phyloP scores from a whole-genome alignment of 64 coral and sea anemone species.

The Astreopora myriophthalma region DNA sequence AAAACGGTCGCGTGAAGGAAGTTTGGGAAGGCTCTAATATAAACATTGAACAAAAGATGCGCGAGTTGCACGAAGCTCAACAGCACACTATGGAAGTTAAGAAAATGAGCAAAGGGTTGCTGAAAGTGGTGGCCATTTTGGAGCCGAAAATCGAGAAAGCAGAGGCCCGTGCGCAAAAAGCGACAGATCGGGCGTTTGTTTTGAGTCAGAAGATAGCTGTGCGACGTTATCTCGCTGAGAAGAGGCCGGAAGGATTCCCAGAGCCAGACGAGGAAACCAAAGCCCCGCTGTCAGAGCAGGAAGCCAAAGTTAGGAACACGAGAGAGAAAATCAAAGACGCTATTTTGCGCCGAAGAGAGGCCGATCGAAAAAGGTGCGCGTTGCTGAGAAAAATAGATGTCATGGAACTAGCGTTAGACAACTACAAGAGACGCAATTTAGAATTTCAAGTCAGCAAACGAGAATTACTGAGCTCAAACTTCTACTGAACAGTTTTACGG shows the following conservation, averaged over 20 bases:
- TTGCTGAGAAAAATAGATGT: constrained; percentile 19
- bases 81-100: not conserved
- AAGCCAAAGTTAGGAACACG: not conserved
- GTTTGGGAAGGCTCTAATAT: not conserved
- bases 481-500: not conserved
- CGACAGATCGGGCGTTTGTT: not conserved
- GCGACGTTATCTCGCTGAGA: constrained; percentile 7
- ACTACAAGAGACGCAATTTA: constrained; percentile 7
- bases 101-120: constrained; percentile 25
- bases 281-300: not conserved
- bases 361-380: not conserved
- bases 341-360: constrained; percentile 3
- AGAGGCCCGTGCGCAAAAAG: not conserved
- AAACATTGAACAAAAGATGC: constrained; percentile 14
- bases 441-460: constrained; percentile 39
- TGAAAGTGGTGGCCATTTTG: not conserved
- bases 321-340: constrained; percentile 13
- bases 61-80: not conserved
- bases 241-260: constrained; percentile 9
- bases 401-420: constrained; percentile 1
- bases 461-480: constrained; percentile 28
- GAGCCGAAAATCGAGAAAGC: constrained; percentile 35
- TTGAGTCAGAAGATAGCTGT: constrained; percentile 10
- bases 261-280: not conserved
- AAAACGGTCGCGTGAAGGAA: constrained; percentile 1